Evolutionary conservation across 2,888 invertebrate species (phyloP), one percentile per base, ranked within the genome.

Genomic region (Pachycephus smyrnensis): DNA sequence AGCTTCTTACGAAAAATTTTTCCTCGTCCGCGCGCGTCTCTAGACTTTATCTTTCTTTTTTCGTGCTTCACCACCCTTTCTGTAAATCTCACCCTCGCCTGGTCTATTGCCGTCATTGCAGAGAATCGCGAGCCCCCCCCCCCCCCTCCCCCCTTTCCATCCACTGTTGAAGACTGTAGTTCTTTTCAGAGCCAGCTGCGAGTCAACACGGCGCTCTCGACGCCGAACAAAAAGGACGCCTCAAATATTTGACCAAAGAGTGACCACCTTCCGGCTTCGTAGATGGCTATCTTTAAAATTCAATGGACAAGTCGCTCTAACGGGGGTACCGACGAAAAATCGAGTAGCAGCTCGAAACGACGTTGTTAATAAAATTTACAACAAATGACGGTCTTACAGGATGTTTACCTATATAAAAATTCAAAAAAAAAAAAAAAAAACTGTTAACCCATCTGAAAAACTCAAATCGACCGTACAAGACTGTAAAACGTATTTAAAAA

Each of bases 241-340:
- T 85, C 86, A 86, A 87, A 87, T 87, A 86, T 87, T 87, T 86
- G 86, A 84, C 81, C 79, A 81, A 77, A 81, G 80, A 76, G 78
- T 77, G 80, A 79, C 80, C 80, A 80, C 73, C 76, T 80, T 75
- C 23, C 74, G 74, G 69, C 77, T 37, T 30, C 78, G 80, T 83
- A 85, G 84, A 86, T 85, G 81, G 85, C 84, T 84, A 86, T 87
- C 86, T 86, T 85, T 85, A 85, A 86, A 86, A 86, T 86, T 87
- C 84, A 85, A 80, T 83, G 77, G 80, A 75, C 80, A 37, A 9
- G 55, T 9, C 40, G 6, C 23, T 40, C 23, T 55, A 23, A 55
- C 55, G 23, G 55, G 23, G 23, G 9, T 55, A 23, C 55, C 55
- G 1, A 23, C 55, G 55, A 55, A 55, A 23, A 4, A 15, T 12